Base-by-base conservation (phyloP, 2,888 invertebrate genomes). In the Onthophagus sagittarius region DNA sequence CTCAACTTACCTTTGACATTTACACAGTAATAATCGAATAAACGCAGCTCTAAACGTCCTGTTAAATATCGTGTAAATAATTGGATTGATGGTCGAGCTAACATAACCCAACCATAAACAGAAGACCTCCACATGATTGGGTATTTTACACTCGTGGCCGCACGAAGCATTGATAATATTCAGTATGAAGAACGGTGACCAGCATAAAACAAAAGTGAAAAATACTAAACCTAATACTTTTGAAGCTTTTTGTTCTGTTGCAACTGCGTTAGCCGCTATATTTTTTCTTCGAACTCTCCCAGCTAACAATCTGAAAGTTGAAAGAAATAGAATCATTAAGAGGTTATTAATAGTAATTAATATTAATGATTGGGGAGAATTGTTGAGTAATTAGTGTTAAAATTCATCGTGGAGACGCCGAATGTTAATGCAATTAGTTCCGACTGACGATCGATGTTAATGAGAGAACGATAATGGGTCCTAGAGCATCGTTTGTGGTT, bases 201-300 rank as follows among this genome's bases (percentile, higher is more conserved):
- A 97, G 83, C 96, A 96, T 7, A 96, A 86, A 71, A 96, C 96
- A 85, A 97, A 97, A 0, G 95, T 94, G 86, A 95, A 95, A 87
- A 97, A 97, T 0, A 97, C 96, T 63, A 97, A 86, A 0, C 96
- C 96, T 5, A 97, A 88, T 0, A 95, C 96, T 86, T 97, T 97
- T 72, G 96, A 96, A 0, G 98, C 98, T 83, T 97, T 98, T 84
- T 97, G 97, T 84, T 98, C 97, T 33, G 93, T 94, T n/a, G 93
- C 93, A 1, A 94, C 94, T 0, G 93, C 93, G 82, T 93, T 94
- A 7, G 93, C 93, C 0, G 93, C 92, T 76, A 93, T 83, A 1
- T 91, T 90, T 79, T 92, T 90, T 11, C 91, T 89, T 81, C 92
- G 93, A 78, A 88, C 90, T 76, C 92, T 88, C 76, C 89, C 92